Evolutionary conservation across 2,888 invertebrate species (phyloP), one percentile per base, ranked within the genome.

Genomic region (Trichopoda pennipes): DNA sequence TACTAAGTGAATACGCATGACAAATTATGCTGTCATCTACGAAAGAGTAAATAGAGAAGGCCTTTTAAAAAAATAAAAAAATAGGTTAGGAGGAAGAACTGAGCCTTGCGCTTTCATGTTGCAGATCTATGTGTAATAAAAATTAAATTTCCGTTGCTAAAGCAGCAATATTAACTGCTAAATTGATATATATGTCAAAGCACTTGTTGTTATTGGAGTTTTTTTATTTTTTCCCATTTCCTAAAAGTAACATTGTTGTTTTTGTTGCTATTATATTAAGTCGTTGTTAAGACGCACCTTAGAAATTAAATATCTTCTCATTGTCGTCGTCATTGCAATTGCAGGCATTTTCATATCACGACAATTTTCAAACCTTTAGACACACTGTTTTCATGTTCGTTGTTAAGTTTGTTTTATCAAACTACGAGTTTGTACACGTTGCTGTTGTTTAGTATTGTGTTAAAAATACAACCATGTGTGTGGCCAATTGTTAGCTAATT

Each of bases 401-500:
- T 17, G 60, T 63, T 75, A 35, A 35, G 44, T 32, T 70, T 49
- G 61, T 72, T 64, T 73, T 70, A 6, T 72, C 14, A 49, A 68
- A 60, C 47, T n/a, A n/a, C 56, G 47, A 44, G 60, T n/a, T n/a
- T n/a, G n/a, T 72, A n/a, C 38, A 58, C 38, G 38, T 38, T 38
- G 17, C 10, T 19, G 55, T 66, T 73, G 56, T 64, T 2, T 28
- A 7, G 28, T 28, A 28, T 28, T 28, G 79, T 44, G 19, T 16
- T 23, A 16, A 35, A 28, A 51, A 23, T 58, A 32, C 58, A 38
- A 47, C 78, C 58, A 77, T 77, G 84, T 85, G 85, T 86, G 86
- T 84, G 85, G 84, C 81, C 85, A 84, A 85, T 86, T 84, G 83
- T 79, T 84, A 83, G 68, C 84, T 84, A 86, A 85, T 85, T 85